Conservation (phyloP, 2,888 invertebrate species). For the Noctua janthe region DNA sequence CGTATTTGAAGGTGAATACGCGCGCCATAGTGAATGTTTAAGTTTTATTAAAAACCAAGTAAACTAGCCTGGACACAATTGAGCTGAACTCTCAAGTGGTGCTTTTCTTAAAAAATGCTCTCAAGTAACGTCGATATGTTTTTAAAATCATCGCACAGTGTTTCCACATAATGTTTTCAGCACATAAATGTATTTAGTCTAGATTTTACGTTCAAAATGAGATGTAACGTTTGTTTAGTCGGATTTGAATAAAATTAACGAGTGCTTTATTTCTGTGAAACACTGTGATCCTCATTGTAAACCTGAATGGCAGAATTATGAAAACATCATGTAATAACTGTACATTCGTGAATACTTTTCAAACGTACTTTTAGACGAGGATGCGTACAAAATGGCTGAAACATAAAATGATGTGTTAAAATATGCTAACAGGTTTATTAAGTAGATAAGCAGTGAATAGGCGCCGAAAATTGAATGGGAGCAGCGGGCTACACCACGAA, state of each 20-base stretch:
- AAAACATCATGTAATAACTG: conserved; percentile 19
- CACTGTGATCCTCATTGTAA: conserved; percentile 5
- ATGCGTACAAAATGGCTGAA: conserved; percentile 10
- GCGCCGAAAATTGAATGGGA: conserved; percentile 60
- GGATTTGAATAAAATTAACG: conserved; percentile 19
- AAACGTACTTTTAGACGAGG: neutral
- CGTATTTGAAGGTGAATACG: neutral
- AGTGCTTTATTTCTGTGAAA: conserved; percentile 17
- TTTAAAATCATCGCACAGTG: neutral
- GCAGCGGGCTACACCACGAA: conserved; percentile 59
- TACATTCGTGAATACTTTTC: conserved; percentile 3
- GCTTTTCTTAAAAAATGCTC: neutral
- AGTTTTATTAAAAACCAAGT: neutral
- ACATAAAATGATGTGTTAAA: conserved; percentile 20
- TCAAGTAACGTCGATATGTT: neutral
- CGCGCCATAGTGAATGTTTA: neutral
- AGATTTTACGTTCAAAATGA: neutral
- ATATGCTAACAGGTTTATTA: conserved; percentile 27
- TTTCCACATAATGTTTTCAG: neutral
- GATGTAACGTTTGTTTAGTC: neutral
- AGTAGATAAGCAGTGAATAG: conserved; percentile 43
- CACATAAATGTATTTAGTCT: neutral
- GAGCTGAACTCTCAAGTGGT: neutral
- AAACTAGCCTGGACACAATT: neutral
- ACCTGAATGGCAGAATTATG: conserved; percentile 23